These are phyloP conservation scores for Ceratina australensis DNA, from an alignment of 1,140 invertebrate genomes.

Conservation along the genomic window DNA sequence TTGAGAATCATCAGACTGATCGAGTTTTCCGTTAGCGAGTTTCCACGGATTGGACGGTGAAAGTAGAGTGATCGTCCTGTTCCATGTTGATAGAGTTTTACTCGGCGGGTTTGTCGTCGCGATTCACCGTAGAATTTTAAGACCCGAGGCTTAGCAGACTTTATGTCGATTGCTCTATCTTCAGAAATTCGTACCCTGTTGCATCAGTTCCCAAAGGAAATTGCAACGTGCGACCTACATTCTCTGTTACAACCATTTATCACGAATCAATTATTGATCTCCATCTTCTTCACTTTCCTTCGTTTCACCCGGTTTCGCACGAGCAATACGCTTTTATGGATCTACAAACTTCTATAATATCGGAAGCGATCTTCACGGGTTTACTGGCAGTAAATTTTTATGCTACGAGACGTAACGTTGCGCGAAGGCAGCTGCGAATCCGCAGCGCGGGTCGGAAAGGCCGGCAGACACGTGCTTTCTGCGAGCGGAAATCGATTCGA, in stretches of 20 bases:
- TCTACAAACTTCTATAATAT: no score
- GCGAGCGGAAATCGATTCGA: constrained; percentile 39
- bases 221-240: not conserved
- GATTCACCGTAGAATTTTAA: not conserved
- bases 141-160: no score
- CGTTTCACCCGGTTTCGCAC: no score
- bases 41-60: constrained; percentile 9
- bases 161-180: no score
- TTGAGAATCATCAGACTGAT: not conserved
- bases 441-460: not conserved
- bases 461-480: constrained; percentile 29
- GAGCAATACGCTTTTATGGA: no score
- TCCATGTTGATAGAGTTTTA: not conserved
- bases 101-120: not conserved
- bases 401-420: not conserved
- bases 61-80: not conserved
- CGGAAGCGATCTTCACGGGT: no score
- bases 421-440: not conserved
- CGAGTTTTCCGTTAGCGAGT: not conserved
- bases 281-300: no score
- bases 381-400: no score
- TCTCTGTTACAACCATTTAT: not conserved
- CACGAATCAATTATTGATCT: not conserved
- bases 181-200: no score
- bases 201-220: not conserved